Base-by-base conservation (phyloP, 1,140 invertebrate species). In the Diachasmimorpha longicaudata region DNA sequence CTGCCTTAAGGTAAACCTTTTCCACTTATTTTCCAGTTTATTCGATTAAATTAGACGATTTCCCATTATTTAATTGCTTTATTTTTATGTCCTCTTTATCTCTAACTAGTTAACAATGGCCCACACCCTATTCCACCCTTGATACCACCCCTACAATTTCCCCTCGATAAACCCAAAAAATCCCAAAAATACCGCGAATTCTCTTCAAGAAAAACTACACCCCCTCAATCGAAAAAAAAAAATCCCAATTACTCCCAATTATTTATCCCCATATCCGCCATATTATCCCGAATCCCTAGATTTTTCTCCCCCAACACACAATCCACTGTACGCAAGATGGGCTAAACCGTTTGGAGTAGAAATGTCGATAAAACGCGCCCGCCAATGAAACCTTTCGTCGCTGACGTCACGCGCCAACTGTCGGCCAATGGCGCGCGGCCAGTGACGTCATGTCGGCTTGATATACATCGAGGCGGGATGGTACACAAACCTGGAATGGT, bases 321-420 rank as follows among this genome's bases (percentile, higher is more conserved):
- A 13, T 31, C 58, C 84, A 83, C 81, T 85, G 80, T 81, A 74
- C 77, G 74, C 76, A 74, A 78, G 23, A 46, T 19, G 70, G 76
- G 82, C 81, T 77, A 77, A 78, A 70, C 83, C 85, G 83, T 84
- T 37, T 68, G 25, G 66, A 6, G 52, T 72, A 82, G 86, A 87
- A 88, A 87, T 88, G 87, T 89, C 87, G 85, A 89, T 88, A 89
- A 87, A 87, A 88, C 82, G 83, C 82, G 83, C 85, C 80, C 82
- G 82, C 87, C 87, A 89, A 87, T 88, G 85, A 85, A 84, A 78
- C 80, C 81, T 81, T 83, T 73, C 78, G 78, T 79, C 80, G 80
- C 39, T 86, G 86, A 88, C 85, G 86, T 88, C 86, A 87, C 82
- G 74, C 81, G 79, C 81, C 78, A 80, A 76, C 80, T 81, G 80